Evolutionary conservation across 2,888 invertebrate genomes (phyloP).

Genomic region (Andrena hattorfiana): DNA sequence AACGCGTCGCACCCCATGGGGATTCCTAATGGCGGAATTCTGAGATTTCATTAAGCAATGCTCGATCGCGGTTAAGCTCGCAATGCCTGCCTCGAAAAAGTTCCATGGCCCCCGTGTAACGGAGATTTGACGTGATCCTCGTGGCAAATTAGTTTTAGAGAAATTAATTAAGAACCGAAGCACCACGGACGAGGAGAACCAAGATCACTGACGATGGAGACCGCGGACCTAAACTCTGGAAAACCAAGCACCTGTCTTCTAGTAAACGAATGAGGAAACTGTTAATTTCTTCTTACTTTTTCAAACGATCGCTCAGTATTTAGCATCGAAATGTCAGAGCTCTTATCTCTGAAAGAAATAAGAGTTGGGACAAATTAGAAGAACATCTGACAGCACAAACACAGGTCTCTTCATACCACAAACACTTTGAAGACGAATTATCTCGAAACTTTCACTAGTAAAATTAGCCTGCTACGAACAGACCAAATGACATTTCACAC

Average conservation of each 20-base stretch:
- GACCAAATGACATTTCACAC: no score
- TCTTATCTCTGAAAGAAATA: no score
- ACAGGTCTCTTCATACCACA: no score
- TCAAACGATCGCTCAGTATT: no score
- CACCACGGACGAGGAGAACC: constrained; percentile 49
- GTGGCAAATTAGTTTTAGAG: constrained; percentile 79
- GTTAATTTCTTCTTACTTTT: not conserved
- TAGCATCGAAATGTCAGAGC: no score
- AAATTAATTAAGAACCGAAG: constrained; percentile 80
- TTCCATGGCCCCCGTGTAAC: constrained; percentile 37
- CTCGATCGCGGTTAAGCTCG: constrained; percentile 50
- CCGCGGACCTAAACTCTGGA: constrained; percentile 74
- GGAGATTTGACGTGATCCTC: constrained; percentile 72
- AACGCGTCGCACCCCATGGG: constrained; percentile 62
- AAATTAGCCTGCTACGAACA: no score
- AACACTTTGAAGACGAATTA: no score
- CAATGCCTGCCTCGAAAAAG: constrained; percentile 56
- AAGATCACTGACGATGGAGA: constrained; percentile 72
- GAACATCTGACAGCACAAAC: no score
- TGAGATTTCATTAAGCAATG: constrained; percentile 68
- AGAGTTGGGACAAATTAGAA: no score
- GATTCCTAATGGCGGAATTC: constrained; percentile 73
- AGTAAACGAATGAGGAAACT: not conserved
- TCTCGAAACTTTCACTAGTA: no score
- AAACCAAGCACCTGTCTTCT: constrained; percentile 69